Base-by-base conservation (phyloP, 2,888 invertebrate genomes). In the Epirrhoe tristata region DNA sequence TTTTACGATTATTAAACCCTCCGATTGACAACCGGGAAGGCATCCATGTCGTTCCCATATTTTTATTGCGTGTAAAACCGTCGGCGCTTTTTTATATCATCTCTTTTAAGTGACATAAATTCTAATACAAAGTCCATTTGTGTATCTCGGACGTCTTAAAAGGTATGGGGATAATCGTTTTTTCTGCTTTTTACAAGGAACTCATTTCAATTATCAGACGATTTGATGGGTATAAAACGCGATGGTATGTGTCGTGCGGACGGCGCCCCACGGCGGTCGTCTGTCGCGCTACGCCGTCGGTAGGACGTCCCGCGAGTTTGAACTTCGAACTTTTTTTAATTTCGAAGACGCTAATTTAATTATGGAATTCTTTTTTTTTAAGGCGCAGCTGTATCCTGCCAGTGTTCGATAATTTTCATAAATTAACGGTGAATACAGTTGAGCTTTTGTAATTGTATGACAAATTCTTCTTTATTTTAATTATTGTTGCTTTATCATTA, bases 61-160 rank as follows among this genome's bases (percentile, higher is more conserved):
- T 93, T 93, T 93, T 93, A 93, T 93, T 85, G 92, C 92, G 90
- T 93, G 92, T 92, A 93, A 93, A 90, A 85, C 88, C 87, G 89
- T 91, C 93, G 91, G 91, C 90, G 87, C 88, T 85, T 91, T 91
- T 92, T 91, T 91, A 90, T 91, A 89, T 89, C 91, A 93, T 90
- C 85, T 90, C 88, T 87, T 89, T 86, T 90, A 92, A 93, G 92
- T 91, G 93, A 93, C 93, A 93, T 93, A 93, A 93, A 93, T 93
- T 92, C 93, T 93, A 93, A 93, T 93, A 92, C 93, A 91, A 90
- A 90, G 87, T 93, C 93, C 93, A 93, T 93, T 93, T 93, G 92
- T 93, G 91, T 93, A 93, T 93, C 93, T 93, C 92, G 88, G 89
- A 89, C 89, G 90, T 91, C 91, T 91, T 92, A 93, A 93, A 92